Conservation (phyloP, 2,888 invertebrate genomes). For the Drosophila robusta region DNA sequence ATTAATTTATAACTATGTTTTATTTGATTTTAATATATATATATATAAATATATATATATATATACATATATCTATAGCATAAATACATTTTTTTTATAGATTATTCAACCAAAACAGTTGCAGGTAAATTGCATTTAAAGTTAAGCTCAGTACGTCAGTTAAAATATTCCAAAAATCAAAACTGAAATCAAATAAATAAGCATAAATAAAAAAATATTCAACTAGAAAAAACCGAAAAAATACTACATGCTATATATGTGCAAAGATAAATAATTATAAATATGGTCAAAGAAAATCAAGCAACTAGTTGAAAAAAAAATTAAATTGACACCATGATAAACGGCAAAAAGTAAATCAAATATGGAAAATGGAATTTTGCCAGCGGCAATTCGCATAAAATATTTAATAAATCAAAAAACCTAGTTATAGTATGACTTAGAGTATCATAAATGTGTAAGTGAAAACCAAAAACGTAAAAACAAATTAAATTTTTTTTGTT, state of each 20-base stretch:
- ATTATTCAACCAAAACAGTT: slow-evolving; percentile 35
- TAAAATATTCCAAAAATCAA: slow-evolving; percentile 57
- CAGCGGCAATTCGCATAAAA: slow-evolving; percentile 13
- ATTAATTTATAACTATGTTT: slow-evolving; percentile 25
- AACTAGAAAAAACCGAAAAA: slow-evolving; percentile 15
- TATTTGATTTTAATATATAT: slow-evolving; percentile 18
- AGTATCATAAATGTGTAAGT: slow-evolving; percentile 19
- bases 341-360: slow-evolving; percentile 4
- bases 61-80: slow-evolving; percentile 16
- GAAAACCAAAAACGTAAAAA: background rate
- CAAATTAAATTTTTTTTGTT: background rate
- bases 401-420: slow-evolving; percentile 25
- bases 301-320: slow-evolving; percentile 16
- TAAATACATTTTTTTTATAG: slow-evolving; percentile 20
- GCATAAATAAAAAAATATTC: slow-evolving; percentile 41
- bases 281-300: slow-evolving; percentile 4
- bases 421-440: slow-evolving; percentile 19
- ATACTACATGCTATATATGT: slow-evolving; percentile 31
- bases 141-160: slow-evolving; percentile 39
- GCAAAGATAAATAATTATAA: slow-evolving; percentile 53
- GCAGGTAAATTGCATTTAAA: slow-evolving; percentile 73
- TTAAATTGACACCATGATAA: slow-evolving; percentile 19
- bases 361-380: slow-evolving; percentile 2
- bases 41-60: slow-evolving; percentile 25
- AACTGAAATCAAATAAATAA: slow-evolving; percentile 65